These are phyloP conservation scores for Etheostoma nigrum DNA, from an alignment of 2,797 vertebrate species.

Conservation along the genomic window DNA sequence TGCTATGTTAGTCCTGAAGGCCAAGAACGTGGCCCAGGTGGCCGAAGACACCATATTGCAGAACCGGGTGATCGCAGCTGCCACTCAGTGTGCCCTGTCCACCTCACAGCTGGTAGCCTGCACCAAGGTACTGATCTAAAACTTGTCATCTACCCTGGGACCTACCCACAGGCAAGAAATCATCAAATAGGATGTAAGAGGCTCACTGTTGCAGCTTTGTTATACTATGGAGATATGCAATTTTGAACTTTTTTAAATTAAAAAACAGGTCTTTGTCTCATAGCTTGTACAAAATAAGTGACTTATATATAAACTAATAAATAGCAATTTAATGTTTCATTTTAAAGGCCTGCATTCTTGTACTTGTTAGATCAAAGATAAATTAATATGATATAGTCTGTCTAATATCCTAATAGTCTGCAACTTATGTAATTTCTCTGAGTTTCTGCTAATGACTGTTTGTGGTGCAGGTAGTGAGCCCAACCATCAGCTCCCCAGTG, in stretches of 20 bases:
- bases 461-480: conserved; percentile 92
- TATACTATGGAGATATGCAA: neutral
- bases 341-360: neutral
- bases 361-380: neutral
- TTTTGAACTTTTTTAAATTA: neutral
- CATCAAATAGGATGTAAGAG: neutral
- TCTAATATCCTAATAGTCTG: neutral
- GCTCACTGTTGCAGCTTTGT: neutral
- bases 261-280: neutral
- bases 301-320: neutral
- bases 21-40: conserved; percentile 98
- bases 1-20: conserved; percentile 98
- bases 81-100: conserved; percentile 97
- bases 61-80: conserved; percentile 97
- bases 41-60: conserved; percentile 94
- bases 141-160: neutral
- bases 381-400: neutral
- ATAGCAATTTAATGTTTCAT: neutral
- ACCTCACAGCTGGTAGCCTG: conserved; percentile 99
- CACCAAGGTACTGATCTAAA: conserved; percentile 90
- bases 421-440: neutral
- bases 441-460: conserved; percentile 21
- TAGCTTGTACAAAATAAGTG: neutral
- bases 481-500: conserved; percentile 98
- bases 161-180: conserved; percentile 5